phyloP scores from a whole-genome alignment of 1,140 invertebrate species.

The Drosophila simulans region DNA sequence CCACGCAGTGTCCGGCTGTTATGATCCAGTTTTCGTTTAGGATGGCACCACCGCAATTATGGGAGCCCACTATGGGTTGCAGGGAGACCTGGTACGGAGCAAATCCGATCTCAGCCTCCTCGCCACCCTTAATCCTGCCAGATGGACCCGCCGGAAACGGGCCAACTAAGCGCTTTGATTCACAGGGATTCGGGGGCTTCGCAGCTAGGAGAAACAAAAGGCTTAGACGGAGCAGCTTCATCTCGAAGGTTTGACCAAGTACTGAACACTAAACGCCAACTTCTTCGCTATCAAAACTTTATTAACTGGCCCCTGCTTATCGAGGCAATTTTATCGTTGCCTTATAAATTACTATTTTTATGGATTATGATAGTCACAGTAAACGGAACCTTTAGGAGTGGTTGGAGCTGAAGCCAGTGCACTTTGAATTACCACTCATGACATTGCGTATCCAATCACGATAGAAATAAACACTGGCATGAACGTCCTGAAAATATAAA shows the following conservation, averaged over 20 bases:
- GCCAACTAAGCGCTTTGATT: conserved; percentile 28
- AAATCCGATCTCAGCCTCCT: conserved; percentile 73
- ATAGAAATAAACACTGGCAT: conserved; percentile 78
- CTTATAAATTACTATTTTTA: conserved; percentile 32
- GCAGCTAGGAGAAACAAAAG: conserved; percentile 28
- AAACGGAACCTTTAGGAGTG: conserved; percentile 9
- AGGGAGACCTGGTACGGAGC: conserved; percentile 84
- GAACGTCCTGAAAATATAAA: conserved; percentile 71
- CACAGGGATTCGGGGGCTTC: not conserved
- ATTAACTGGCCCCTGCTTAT: conserved; percentile 25
- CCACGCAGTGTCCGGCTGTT: conserved; percentile 84
- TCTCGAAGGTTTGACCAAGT: conserved; percentile 23
- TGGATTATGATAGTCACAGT: conserved; percentile 17
- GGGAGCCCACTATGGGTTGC: conserved; percentile 42
- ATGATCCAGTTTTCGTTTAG: conserved; percentile 80
- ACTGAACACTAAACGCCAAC: conserved; percentile 36
- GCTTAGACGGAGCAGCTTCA: conserved; percentile 43
- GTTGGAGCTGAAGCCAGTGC: conserved; percentile 24
- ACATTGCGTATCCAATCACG: conserved; percentile 51
- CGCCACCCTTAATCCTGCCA: conserved; percentile 84
- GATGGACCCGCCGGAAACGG: not conserved
- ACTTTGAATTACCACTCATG: conserved; percentile 48
- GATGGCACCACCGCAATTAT: conserved; percentile 85
- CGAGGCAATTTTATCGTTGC: conserved; percentile 37
- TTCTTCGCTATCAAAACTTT: conserved; percentile 33